phyloP scores from a whole-genome alignment of 2,888 invertebrate genomes.

The Caenorhabditis afra region DNA sequence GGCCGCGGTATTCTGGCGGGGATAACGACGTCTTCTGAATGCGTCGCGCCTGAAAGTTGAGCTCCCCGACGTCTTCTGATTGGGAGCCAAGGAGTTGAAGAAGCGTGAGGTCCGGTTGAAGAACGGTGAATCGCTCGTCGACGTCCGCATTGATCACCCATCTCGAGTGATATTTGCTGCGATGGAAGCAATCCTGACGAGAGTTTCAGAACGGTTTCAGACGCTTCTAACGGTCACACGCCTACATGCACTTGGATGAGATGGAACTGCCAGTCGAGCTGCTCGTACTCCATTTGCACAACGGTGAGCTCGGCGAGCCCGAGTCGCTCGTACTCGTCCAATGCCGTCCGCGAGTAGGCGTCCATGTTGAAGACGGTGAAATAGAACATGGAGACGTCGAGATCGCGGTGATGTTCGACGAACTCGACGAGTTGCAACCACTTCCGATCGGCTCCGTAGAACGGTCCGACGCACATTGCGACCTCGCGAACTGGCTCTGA shows the following conservation, averaged over 20 bases:
- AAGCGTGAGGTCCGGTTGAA: neutral
- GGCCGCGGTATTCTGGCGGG: neutral
- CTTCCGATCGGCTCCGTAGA: conserved; percentile 10
- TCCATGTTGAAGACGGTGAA: conserved; percentile 11
- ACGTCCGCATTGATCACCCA: conserved; percentile 20
- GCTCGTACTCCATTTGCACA: conserved; percentile 5
- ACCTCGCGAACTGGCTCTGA: conserved; percentile 15
- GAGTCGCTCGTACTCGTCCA: conserved; percentile 9
- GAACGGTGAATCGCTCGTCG: conserved; percentile 7
- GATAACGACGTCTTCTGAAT: neutral
- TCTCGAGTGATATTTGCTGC: conserved; percentile 3
- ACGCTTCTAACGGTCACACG: too few relatives aligned
- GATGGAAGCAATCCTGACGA: neutral
- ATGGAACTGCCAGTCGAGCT: conserved; percentile 1
- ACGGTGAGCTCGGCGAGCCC: conserved; percentile 8
- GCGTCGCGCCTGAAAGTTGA: conserved; percentile 1
- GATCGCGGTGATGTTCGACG: conserved; percentile 14
- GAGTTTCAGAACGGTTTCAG: too few relatives aligned
- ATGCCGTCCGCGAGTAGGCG: neutral
- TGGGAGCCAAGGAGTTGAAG: neutral
- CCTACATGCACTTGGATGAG: conserved; percentile 10
- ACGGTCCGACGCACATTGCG: conserved; percentile 4
- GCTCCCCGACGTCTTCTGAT: conserved; percentile 2
- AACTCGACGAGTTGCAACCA: conserved; percentile 19
- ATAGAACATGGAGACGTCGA: conserved; percentile 14